These are phyloP conservation scores for Porites divaricata DNA, from an alignment of 92 coral and sea anemone species.

Conservation along the genomic window DNA sequence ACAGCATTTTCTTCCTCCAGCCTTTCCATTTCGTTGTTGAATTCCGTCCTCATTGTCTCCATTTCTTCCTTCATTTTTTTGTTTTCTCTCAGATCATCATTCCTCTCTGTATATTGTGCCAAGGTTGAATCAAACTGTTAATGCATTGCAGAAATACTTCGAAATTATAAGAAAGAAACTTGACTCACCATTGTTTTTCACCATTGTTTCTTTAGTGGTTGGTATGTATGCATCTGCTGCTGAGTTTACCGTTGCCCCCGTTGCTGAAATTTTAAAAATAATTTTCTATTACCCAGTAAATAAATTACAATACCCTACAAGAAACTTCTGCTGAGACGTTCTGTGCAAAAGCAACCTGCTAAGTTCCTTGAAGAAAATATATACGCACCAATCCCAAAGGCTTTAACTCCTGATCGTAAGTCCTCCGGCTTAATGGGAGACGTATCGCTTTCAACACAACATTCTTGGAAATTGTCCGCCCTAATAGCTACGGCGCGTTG, in stretches of 20 bases:
- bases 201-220: too few species aligned
- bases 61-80: neutral
- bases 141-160: neutral
- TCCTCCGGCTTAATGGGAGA: constrained; percentile 32
- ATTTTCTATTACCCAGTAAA: too few species aligned
- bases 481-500: constrained; percentile 38
- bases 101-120: neutral
- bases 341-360: too few species aligned
- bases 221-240: too few species aligned
- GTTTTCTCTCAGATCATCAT: neutral
- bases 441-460: constrained; percentile 19
- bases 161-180: too few species aligned
- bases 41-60: neutral
- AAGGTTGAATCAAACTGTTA: neutral
- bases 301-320: too few species aligned
- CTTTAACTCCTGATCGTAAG: constrained; percentile 6
- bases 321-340: too few species aligned
- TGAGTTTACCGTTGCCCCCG: too few species aligned
- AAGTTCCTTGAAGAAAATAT: too few species aligned
- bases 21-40: neutral
- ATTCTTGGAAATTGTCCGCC: constrained; percentile 40
- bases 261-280: too few species aligned
- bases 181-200: too few species aligned
- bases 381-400: constrained; percentile 21
- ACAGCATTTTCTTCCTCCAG: neutral